phyloP scores from a whole-genome alignment of 2,888 invertebrate species.

The Prosopocoilus inquinatus region DNA sequence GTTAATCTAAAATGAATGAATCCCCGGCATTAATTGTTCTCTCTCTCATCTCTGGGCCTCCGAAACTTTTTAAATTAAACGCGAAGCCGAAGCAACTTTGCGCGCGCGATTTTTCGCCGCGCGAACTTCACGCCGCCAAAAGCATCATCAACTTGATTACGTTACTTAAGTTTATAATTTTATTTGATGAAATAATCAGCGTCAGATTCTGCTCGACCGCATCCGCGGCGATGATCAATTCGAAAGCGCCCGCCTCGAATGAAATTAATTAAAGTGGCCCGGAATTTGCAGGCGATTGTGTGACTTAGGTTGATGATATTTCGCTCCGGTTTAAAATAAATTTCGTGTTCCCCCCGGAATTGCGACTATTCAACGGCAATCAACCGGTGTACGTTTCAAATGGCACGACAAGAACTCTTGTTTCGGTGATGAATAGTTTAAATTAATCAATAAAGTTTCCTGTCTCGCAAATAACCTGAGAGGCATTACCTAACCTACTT shows the following conservation, averaged over 20 bases:
- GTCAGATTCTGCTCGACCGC: background rate
- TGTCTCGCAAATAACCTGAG: background rate
- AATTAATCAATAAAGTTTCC: constrained; percentile 11
- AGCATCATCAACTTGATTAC: background rate
- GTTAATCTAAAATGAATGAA: constrained; percentile 2
- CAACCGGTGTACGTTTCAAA: constrained; percentile 4
- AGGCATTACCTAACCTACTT: too few species aligned
- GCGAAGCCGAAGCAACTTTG: background rate
- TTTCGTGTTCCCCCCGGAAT: constrained; percentile 11
- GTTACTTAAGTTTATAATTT: constrained; percentile 2
- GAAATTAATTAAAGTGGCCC: constrained; percentile 16
- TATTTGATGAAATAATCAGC: background rate
- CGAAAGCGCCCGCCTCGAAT: constrained; percentile 9
- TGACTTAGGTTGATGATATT: constrained; percentile 6
- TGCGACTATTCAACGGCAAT: constrained; percentile 5
- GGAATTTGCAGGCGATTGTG: constrained; percentile 10
- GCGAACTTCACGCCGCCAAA: background rate
- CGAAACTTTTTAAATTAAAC: background rate
- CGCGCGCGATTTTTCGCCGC: too few species aligned
- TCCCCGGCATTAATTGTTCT: background rate
- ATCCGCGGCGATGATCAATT: constrained; percentile 17
- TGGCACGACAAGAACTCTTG: background rate
- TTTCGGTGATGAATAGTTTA: constrained; percentile 6
- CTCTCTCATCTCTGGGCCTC: background rate
- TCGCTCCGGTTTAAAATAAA: constrained; percentile 14